Conservation (phyloP, 2,888 invertebrate genomes). For the Pandemis corylana region DNA sequence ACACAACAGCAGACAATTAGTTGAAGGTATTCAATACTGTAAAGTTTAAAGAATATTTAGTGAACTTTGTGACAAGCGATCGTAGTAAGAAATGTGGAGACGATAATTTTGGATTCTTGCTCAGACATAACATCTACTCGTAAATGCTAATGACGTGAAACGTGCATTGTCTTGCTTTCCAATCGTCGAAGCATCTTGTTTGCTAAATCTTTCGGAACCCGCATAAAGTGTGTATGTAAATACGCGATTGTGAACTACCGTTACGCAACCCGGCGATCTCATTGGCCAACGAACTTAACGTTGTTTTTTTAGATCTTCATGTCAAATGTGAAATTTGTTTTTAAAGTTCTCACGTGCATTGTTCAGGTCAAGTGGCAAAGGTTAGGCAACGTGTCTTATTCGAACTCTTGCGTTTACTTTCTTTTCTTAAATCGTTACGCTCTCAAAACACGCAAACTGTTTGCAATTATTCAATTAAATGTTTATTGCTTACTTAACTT, state of each 20-base stretch:
- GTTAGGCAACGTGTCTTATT: slow-evolving; percentile 36
- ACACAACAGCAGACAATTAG: slow-evolving; percentile 54
- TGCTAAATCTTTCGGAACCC: slow-evolving; percentile 49
- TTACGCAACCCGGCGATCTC: slow-evolving; percentile 34
- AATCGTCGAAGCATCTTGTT: slow-evolving; percentile 46
- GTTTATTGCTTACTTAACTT: slow-evolving; percentile 7
- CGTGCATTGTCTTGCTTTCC: slow-evolving; percentile 49
- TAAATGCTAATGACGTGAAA: slow-evolving; percentile 40
- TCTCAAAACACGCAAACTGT: slow-evolving; percentile 15
- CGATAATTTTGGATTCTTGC: background rate
- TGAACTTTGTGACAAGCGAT: slow-evolving; percentile 31
- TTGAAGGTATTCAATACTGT: background rate
- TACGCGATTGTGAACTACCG: slow-evolving; percentile 44
- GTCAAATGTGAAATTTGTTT: slow-evolving; percentile 53
- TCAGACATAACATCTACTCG: slow-evolving; percentile 21
- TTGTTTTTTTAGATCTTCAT: slow-evolving; percentile 51
- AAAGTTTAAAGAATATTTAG: background rate
- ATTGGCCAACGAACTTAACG: slow-evolving; percentile 31
- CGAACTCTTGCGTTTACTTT: slow-evolving; percentile 44
- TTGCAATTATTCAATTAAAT: slow-evolving; percentile 33
- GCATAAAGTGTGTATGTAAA: slow-evolving; percentile 51
- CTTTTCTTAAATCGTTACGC: slow-evolving; percentile 34
- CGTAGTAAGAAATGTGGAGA: background rate
- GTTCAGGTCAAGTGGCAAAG: slow-evolving; percentile 45
- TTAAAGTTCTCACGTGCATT: slow-evolving; percentile 41